Base-by-base conservation (phyloP, 2,113 vertebrate species). In the Parotia lawesii region DNA sequence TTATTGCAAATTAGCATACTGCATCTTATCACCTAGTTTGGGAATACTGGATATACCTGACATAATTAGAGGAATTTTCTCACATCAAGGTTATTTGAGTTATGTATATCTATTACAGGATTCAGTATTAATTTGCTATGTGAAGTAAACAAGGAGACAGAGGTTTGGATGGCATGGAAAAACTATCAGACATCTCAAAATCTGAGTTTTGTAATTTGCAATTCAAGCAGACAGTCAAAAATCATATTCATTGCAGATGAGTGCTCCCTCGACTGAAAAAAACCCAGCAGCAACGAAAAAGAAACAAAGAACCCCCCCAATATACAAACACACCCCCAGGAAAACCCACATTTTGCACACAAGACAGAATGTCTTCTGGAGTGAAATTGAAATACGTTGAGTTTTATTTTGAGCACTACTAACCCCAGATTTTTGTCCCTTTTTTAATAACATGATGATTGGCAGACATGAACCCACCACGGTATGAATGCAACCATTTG, bases 261-360 rank as follows among this genome's bases (percentile, higher is more conserved):
- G 7, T 50, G 4, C 6, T 58, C 21, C 22, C 27, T 58, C 54
- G 50, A 58, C 54, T 67, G 10, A 62, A 76, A 51, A 74, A 65
- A 21, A 2, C 1, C 12, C 33, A 73, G 8, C 13, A 69, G 6
- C 27, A 87, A 35, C 2, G 16, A 54, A 7, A 81, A 87, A 11
- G 6, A 89, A 92, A 19, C 2, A 66, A 33, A 19, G 4, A 27
- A 10, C 5, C 4, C 1, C 3, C 5, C 5, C 5, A 60, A 10
- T 4, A 38, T 4, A 18, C 3, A 72, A 15, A 17, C 9, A 40
- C 3, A 33, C 7, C 5, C 6, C 8, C 10, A 8, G 12, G 9
- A 84, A 94, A 69, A 9, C 0, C 1, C 37, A 66, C 9, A 31
- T 58, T 80, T 61, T 80, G 14, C 11, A 40, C 31, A 54, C 4